Evolutionary conservation across 2,888 invertebrate species (phyloP).

Genomic region (Metallyticus violacea): DNA sequence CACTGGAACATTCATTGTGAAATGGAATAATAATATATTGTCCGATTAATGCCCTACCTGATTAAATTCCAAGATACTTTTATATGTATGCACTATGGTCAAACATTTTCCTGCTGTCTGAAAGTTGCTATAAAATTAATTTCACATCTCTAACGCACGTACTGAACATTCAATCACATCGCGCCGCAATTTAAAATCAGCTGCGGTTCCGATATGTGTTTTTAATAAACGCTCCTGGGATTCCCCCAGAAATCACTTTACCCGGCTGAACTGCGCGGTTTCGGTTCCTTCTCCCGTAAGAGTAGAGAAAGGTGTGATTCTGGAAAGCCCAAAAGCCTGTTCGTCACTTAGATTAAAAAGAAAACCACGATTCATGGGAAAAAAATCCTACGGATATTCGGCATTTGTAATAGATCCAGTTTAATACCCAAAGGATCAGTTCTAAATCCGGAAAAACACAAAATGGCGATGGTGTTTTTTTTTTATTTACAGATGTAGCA

Average conservation of each 20-base stretch:
- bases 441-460: conserved; percentile 17
- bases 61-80: too few relatives aligned
- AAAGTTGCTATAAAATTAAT: background rate
- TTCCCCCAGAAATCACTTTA: background rate
- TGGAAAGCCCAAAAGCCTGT: background rate
- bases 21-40: too few relatives aligned
- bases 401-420: background rate
- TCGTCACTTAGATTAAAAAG: conserved; percentile 1
- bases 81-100: too few relatives aligned
- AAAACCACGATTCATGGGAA: background rate
- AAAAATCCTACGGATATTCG: background rate
- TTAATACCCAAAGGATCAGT: conserved; percentile 10
- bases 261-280: background rate
- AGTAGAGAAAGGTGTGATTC: background rate
- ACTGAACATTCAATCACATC: background rate
- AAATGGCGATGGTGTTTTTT: background rate
- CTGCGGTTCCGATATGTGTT: background rate
- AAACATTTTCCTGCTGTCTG: too few relatives aligned
- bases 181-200: background rate
- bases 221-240: background rate
- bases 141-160: background rate
- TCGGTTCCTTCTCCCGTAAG: background rate
- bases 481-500: conserved; percentile 1
- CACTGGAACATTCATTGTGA: too few relatives aligned
- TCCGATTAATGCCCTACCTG: too few relatives aligned